Evolutionary conservation across 92 coral and sea anemone genomes (phyloP).

Genomic region (Siderastrea radians): DNA sequence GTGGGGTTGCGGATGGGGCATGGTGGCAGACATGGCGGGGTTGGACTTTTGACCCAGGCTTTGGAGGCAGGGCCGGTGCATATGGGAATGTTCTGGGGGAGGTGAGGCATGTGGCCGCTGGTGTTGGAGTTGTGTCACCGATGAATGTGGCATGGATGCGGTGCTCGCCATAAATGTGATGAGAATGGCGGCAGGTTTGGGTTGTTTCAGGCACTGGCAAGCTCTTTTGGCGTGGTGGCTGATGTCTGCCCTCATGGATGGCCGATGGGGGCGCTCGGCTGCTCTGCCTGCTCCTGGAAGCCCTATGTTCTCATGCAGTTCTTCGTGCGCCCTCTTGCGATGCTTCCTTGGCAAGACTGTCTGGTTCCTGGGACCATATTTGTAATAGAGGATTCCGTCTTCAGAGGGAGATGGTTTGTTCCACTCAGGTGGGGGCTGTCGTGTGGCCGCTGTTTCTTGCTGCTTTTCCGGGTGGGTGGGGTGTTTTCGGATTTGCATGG

Average conservation of each 20-base stretch:
- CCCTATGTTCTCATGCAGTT: slow-evolving; percentile 37
- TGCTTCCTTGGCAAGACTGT: slow-evolving; percentile 28
- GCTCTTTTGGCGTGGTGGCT: slow-evolving; percentile 44
- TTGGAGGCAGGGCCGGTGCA: too few relatives aligned
- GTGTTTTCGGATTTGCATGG: background rate
- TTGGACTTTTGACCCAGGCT: too few relatives aligned
- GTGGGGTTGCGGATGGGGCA: too few relatives aligned
- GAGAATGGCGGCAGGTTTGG: slow-evolving; percentile 20
- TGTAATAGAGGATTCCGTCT: slow-evolving; percentile 33
- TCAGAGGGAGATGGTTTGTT: slow-evolving; percentile 14
- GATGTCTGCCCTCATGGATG: slow-evolving; percentile 47
- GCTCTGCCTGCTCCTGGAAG: slow-evolving; percentile 36
- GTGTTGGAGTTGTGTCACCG: too few relatives aligned
- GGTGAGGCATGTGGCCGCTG: too few relatives aligned
- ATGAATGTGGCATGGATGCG: too few relatives aligned
- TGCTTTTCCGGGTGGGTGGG: slow-evolving; percentile 24
- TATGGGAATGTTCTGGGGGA: too few relatives aligned
- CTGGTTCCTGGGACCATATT: slow-evolving; percentile 3
- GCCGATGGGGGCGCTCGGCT: slow-evolving; percentile 47
- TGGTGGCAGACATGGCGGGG: too few relatives aligned
- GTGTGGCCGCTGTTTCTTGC: background rate
- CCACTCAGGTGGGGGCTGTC: slow-evolving; percentile 38
- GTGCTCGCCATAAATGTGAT: too few relatives aligned
- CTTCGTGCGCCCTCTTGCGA: slow-evolving; percentile 4
- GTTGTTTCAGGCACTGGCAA: slow-evolving; percentile 58